Evolutionary conservation across 2,888 invertebrate species (phyloP).

Genomic region (Pocota personata): DNA sequence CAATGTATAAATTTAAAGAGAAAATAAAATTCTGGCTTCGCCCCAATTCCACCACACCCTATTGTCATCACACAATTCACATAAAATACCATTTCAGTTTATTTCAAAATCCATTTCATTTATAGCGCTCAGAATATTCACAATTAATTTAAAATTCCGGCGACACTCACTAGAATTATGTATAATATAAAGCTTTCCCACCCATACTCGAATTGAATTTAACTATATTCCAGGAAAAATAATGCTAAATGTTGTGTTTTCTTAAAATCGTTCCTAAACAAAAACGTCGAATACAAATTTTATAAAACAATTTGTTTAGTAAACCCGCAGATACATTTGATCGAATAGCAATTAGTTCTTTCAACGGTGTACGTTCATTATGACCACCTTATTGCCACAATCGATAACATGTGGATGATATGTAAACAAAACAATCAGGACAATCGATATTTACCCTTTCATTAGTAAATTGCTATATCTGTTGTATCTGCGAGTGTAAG

Average conservation of each 20-base stretch:
- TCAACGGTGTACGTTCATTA: background rate
- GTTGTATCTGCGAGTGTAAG: constrained; percentile 17
- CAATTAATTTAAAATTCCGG: constrained; percentile 9
- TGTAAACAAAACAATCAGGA: constrained; percentile 36
- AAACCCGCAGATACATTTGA: constrained; percentile 23
- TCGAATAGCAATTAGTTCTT: background rate
- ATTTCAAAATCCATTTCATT: constrained; percentile 19
- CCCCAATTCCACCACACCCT: constrained; percentile 15
- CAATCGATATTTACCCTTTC: background rate
- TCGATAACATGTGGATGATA: constrained; percentile 7
- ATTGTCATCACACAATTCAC: constrained; percentile 24
- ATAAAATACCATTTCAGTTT: constrained; percentile 26
- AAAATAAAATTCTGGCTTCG: constrained; percentile 22
- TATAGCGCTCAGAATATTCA: constrained; percentile 18
- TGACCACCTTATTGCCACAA: constrained; percentile 8
- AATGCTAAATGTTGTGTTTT: background rate
- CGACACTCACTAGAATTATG: background rate
- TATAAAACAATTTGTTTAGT: background rate
- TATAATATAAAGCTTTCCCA: background rate
- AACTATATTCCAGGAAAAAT: background rate
- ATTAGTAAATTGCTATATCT: background rate
- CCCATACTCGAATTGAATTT: background rate
- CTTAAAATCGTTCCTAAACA: background rate
- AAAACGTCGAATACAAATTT: background rate
- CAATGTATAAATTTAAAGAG: background rate